Evolutionary conservation across 2,888 invertebrate genomes (phyloP).

Genomic region (Drosophila glabriapex): DNA sequence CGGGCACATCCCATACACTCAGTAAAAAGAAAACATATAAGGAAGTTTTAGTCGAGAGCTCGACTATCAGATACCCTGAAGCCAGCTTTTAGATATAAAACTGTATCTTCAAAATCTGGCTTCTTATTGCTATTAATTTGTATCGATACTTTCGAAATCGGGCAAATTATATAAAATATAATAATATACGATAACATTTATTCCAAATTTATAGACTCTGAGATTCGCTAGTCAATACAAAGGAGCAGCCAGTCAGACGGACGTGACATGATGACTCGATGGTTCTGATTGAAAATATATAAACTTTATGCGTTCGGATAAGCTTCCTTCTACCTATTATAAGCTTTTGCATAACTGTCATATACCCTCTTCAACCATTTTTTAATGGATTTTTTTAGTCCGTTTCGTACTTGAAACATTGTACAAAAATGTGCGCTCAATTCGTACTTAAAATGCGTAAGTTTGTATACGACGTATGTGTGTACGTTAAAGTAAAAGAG

Average conservation of each 20-base stretch:
- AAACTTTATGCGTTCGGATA: neutral
- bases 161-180: no score
- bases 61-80: neutral
- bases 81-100: neutral
- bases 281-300: neutral
- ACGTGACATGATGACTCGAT: neutral
- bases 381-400: neutral
- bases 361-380: neutral
- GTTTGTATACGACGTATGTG: neutral
- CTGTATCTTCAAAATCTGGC: neutral
- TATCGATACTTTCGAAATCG: neutral
- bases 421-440: neutral
- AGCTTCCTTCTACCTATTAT: neutral
- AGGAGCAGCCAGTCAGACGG: neutral
- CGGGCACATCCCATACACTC: constrained; percentile 22
- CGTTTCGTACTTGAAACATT: neutral
- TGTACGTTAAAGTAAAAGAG: neutral
- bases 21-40: neutral
- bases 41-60: neutral
- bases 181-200: neutral
- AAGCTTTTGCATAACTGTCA: neutral
- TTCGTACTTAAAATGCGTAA: neutral
- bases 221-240: neutral
- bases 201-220: neutral
- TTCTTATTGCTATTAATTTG: neutral